Evolutionary conservation across 2,888 invertebrate genomes (phyloP), one percentile per base, ranked within the genome.

Genomic region (Napeogenes sylphis): DNA sequence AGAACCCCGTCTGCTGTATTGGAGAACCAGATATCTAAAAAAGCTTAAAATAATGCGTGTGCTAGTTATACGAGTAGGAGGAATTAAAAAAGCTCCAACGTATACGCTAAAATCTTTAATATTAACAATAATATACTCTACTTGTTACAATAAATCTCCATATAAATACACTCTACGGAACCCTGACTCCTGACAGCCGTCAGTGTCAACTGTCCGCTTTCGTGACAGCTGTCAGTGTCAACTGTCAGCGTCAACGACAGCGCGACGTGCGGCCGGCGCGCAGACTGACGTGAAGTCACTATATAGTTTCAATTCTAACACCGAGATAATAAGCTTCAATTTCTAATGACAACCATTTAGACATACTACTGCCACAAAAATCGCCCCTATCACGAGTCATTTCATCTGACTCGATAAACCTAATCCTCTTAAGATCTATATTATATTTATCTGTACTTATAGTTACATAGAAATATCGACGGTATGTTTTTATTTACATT

Each of bases 51-150:
- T 21, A 21, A 21, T 21, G n/a, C n/a, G n/a, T n/a, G n/a, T n/a
- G 21, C 21, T 21, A 21, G 21, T 21, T 21, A 21, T 21, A 21
- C 21, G 1, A 21, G 21, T 63, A 79, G 55, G 32, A n/a, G 10
- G 63, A 75, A 67, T 35, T 64, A 83, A 80, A 77, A 85, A 85
- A 82, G 72, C 68, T 64, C 58, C 58, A 45, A 45, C 14, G 10
- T 79, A 81, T 85, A 86, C 78, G 84, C 90, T 90, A 90, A 90
- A 90, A 89, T 89, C 85, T 90, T 88, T 90, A 90, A 84, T 87
- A 86, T 88, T 89, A 90, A 90, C 90, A 90, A 86, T 84, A 74
- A 90, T 90, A 90, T 90, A 89, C 82, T 90, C 87, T 89, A 89
- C 87, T 83, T 72, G 79, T 85, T 82, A 85, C 81, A 82, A 83